Evolutionary conservation across 1,140 invertebrate genomes (phyloP).

Genomic region (Protaetia brevitarsis): DNA sequence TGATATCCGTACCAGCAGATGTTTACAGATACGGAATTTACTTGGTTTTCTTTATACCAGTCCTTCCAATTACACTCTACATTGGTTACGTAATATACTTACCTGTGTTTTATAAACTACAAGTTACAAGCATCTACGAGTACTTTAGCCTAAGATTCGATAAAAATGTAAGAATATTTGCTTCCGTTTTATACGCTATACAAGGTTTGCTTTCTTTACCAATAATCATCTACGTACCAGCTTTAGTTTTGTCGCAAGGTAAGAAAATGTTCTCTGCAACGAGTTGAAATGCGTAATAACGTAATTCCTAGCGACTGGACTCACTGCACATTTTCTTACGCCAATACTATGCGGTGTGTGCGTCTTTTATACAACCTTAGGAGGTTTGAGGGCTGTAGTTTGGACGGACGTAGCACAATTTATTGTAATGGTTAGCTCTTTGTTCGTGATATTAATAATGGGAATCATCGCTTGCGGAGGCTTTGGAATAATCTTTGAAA

Average conservation of each 20-base stretch:
- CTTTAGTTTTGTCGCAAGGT: constrained; percentile 59
- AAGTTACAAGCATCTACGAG: constrained; percentile 71
- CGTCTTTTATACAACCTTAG: constrained; percentile 66
- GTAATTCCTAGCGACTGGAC: constrained; percentile 60
- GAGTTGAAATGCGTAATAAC: not conserved
- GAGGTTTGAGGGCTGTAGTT: constrained; percentile 69
- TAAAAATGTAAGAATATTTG: constrained; percentile 53
- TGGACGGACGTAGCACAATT: constrained; percentile 67
- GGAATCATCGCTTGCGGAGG: constrained; percentile 52
- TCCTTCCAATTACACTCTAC: constrained; percentile 58
- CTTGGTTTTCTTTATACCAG: constrained; percentile 60
- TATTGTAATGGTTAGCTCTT: constrained; percentile 63
- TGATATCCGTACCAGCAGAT: constrained; percentile 66
- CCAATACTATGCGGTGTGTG: constrained; percentile 66
- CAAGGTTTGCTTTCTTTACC: constrained; percentile 53
- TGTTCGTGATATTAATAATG: constrained; percentile 60
- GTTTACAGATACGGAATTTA: constrained; percentile 70
- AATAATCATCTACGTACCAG: constrained; percentile 60
- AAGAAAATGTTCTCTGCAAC: not conserved
- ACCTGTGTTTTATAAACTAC: constrained; percentile 69
- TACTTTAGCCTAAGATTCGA: constrained; percentile 54
- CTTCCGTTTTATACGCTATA: constrained; percentile 55
- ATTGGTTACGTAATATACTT: constrained; percentile 55
- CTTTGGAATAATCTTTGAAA: constrained; percentile 46
- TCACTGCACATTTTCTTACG: constrained; percentile 60